These are phyloP conservation scores for Chironomus tepperi DNA, from an alignment of 1,140 invertebrate species.

Conservation along the genomic window DNA sequence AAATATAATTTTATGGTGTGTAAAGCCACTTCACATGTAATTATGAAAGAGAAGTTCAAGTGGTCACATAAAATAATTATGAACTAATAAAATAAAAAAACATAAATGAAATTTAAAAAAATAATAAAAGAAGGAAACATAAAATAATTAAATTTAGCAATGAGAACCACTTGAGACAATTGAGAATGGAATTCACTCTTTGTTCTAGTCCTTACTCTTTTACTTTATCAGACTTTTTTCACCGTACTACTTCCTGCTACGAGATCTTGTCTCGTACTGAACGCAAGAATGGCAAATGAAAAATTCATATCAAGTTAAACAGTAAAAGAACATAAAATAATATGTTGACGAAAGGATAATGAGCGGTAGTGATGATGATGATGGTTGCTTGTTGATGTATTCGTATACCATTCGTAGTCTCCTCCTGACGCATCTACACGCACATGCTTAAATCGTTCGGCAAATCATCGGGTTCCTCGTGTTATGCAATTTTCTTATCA, in stretches of 20 bases:
- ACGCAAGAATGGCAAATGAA: conserved; percentile 4
- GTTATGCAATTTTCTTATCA: too few relatives aligned
- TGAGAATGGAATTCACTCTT: not conserved
- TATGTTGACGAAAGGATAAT: conserved; percentile 2
- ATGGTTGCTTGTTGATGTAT: not conserved
- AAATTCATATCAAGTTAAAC: not conserved
- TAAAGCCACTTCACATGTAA: not conserved
- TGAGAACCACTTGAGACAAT: not conserved
- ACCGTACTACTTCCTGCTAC: conserved; percentile 18
- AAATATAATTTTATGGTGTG: too few relatives aligned
- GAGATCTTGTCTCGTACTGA: conserved; percentile 20
- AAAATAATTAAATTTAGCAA: not conserved
- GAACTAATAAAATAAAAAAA: not conserved
- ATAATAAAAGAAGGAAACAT: not conserved
- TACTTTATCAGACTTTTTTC: not conserved
- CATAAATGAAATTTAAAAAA: not conserved
- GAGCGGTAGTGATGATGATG: not conserved
- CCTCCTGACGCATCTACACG: conserved; percentile 11
- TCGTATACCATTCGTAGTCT: not conserved
- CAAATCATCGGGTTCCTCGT: too few relatives aligned
- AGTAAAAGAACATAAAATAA: not conserved
- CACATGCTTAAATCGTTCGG: not conserved
- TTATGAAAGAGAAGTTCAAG: not conserved
- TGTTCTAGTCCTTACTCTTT: not conserved
- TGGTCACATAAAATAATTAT: not conserved